Evolutionary conservation across 1,140 invertebrate species (phyloP).

Genomic region (Carcinoscorpius rotundicauda): DNA sequence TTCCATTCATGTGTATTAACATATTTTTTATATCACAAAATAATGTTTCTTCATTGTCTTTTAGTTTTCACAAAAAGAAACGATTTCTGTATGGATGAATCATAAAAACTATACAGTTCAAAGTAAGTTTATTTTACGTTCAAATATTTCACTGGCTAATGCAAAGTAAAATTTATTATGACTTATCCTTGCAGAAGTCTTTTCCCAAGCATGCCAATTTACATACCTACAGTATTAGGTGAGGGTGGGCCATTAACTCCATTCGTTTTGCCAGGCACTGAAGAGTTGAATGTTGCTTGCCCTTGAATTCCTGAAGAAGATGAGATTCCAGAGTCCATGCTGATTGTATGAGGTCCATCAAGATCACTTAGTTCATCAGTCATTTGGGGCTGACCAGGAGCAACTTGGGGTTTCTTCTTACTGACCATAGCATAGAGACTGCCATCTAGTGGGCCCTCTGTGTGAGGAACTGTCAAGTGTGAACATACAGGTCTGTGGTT

Average conservation of each 20-base stretch:
- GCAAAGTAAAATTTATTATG: no score
- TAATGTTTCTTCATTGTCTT: no score
- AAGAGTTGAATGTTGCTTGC: conserved; percentile 14
- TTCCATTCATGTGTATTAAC: no score
- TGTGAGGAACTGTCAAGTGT: conserved; percentile 35
- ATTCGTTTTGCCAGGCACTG: conserved; percentile 16
- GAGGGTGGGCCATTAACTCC: conserved; percentile 14
- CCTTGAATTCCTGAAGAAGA: conserved; percentile 36
- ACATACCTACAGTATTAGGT: conserved; percentile 11
- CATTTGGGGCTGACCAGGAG: background rate
- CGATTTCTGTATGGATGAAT: no score
- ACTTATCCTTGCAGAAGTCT: no score
- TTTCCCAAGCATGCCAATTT: no score
- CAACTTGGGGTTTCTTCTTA: conserved; percentile 30
- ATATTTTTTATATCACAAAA: no score
- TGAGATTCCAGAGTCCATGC: conserved; percentile 72
- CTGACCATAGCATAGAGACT: conserved; percentile 73
- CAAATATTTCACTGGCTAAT: no score
- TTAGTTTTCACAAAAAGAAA: no score
- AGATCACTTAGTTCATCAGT: conserved; percentile 20
- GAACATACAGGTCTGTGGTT: no score
- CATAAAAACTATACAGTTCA: no score
- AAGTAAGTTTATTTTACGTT: no score
- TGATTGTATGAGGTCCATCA: conserved; percentile 54
- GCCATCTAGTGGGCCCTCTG: conserved; percentile 70